Evolutionary conservation across 2,888 invertebrate genomes (phyloP), one percentile per base, ranked within the genome.

Genomic region (Papilio demoleus): DNA sequence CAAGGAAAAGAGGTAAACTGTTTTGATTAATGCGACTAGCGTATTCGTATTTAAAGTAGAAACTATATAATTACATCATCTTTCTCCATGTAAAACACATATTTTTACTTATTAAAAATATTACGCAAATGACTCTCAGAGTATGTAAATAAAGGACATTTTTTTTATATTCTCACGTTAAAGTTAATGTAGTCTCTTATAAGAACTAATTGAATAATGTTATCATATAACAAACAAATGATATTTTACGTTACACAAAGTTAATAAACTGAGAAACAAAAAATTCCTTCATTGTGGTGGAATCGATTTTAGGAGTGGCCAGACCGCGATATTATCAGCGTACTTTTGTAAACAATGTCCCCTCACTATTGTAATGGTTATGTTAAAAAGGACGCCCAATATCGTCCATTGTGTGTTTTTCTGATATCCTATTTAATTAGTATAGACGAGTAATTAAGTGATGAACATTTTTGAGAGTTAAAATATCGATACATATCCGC

Each of bases 301-400:
- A 14, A 67, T 68, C 68, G 45, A 68, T 63, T 58, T 42, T 19
- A 38, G 56, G 63, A 59, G 63, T 53, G 59, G 67, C 17, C 40
- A 45, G 22, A 45, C 62, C 6, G 45, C 34, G 19, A 65, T 42
- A 56, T 45, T 56, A 60, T 65, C 50, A 42, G 31, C 31, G 31
- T 31, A 62, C 56, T 36, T 31, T 70, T 70, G 63, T 50, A 63
- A 68, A 68, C 42, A 68, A 19, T 58, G 62, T 50, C 64, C 27
- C 31, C 47, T 38, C 45, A 47, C 36, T 38, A 19, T 17, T 38
- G 11, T 59, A 17, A 53, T 40, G 60, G 9, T n/a, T n/a, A n/a
- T 40, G 17, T 61, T 53, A 19, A 61, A 67, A 61, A 59, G n/a
- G 14, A 53, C 19, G 47, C 11, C 3, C 38, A 6, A 50, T 61